These are phyloP conservation scores for Eriocheir sinensis DNA, from an alignment of 1,140 invertebrate species.

Conservation along the genomic window DNA sequence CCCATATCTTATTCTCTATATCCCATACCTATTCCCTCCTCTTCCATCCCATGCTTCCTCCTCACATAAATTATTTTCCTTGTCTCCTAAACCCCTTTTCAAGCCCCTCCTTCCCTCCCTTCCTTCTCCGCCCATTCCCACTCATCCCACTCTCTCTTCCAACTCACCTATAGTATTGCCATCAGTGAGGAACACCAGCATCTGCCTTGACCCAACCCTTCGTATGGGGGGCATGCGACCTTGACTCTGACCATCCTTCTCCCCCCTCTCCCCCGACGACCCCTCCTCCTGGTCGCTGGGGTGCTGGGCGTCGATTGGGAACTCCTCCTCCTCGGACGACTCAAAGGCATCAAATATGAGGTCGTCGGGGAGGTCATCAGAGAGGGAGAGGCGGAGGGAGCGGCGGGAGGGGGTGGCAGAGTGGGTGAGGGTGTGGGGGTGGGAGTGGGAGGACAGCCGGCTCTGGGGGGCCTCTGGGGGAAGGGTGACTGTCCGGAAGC, in stretches of 20 bases:
- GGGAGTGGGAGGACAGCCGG: slow-evolving; percentile 49
- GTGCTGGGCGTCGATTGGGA: slow-evolving; percentile 71
- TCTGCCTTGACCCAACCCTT: slow-evolving; percentile 77
- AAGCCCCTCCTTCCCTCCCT: neutral
- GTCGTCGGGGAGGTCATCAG: slow-evolving; percentile 77
- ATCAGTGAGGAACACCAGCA: slow-evolving; percentile 79
- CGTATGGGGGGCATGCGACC: slow-evolving; percentile 71
- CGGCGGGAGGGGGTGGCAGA: slow-evolving; percentile 59
- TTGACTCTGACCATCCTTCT: slow-evolving; percentile 28
- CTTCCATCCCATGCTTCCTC: no score
- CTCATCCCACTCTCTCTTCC: neutral
- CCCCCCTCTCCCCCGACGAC: neutral
- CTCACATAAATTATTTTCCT: no score
- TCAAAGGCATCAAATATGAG: slow-evolving; percentile 76
- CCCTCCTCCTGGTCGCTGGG: slow-evolving; percentile 62
- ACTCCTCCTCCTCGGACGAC: slow-evolving; percentile 78
- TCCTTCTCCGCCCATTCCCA: neutral
- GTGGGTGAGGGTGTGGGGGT: neutral
- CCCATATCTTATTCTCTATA: no score
- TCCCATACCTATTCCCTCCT: no score
- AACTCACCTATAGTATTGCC: slow-evolving; percentile 75
- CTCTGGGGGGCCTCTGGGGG: slow-evolving; percentile 73
- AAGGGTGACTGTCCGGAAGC: slow-evolving; percentile 78
- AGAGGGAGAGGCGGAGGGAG: slow-evolving; percentile 73
- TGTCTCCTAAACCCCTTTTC: neutral